Base-by-base conservation (phyloP, 1,140 invertebrate genomes). In the Drosophila takahashii region DNA sequence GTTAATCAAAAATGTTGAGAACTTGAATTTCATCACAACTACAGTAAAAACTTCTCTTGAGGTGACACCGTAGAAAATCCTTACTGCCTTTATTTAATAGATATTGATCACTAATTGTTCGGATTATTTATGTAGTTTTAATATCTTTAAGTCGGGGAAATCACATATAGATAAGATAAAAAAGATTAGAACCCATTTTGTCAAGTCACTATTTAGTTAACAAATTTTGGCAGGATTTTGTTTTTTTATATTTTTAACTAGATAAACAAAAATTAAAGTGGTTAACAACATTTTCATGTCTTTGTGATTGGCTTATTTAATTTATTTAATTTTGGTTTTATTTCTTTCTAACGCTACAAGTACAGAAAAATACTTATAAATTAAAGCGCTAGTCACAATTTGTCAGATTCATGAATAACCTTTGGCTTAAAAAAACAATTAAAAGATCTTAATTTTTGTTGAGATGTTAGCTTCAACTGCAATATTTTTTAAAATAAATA, bases 151-250 rank as follows among this genome's bases (percentile, higher is more conserved):
- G 16, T 7, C 29, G 9, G 9, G 8, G 29, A 7, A 15, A 22
- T 16, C 4, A 41, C 26, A 18, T 18, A 57, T 48, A 42, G n/a
- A 52, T 26, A 9, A 32, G 29, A 15, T 58, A 29, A 13, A 1
- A 11, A 4, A 27, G 47, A 60, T 54, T 37, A 27, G 22, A 9
- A 0, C 0, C 0, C 2, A 13, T 11, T 37, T 36, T 36, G 3
- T 32, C 29, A 53, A 60, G 27, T 36, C 47, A 60, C 34, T 18
- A 37, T 52, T 47, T 16, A 26, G 18, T 2, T 50, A 34, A 22
- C 18, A 45, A 18, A 44, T 16, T 18, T 18, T 22, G 3, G 22
- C 2, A 42, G 9, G 3, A 3, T 15, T 8, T 15, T 0, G 0
- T 41, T 41, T 9, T 9, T 41, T 16, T 6, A 3, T 2, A 9